Evolutionary conservation across 2,113 vertebrate species (phyloP), one percentile per base, ranked within the genome.

Genomic region (Lichenostomus cassidix): DNA sequence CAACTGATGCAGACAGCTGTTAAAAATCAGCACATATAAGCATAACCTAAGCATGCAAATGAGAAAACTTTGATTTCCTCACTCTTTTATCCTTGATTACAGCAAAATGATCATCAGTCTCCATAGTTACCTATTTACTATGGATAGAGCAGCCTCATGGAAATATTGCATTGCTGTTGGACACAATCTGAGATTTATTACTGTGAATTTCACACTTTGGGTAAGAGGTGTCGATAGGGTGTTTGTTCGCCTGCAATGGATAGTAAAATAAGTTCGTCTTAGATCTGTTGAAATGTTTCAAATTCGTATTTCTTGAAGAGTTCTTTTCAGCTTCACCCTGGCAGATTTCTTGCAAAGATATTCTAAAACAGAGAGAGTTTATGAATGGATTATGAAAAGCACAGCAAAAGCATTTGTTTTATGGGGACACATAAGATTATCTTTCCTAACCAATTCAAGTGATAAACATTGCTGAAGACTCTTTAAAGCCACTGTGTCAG

Each of bases 321-420:
- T 12, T 60, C 71, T 15, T 68, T 77, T 62, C 50, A 63, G 37
- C 20, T 74, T 83, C 46, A 63, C 20, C 14, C 12, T 37, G 29
- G 16, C 8, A 14, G 67, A 63, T 76, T 71, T 79, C 24, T 92
- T 83, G 53, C 19, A 81, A 64, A 76, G 33, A 29, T 64, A 88
- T 73, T 95, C 74, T 80, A 41, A 92, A 92, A 27, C 33, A 76
- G 1, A 89, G 16, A 44, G 20, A 69, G 5, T 49, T 95, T 94
- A 64, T 87, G 74, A 92, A 87, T 79, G 46, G 41, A 81, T 90
- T 70, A 69, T 74, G 77, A 93, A 87, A 89, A 92, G 31, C 41
- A 46, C 15, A 89, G 44, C 60, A 24, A 87, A 86, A 87, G 71
- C 70, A 70, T 94, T 85, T 82, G 8, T 88, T 96, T 96, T 89